These are phyloP conservation scores for Protosalanx chinensis DNA, from an alignment of 2,797 vertebrate species.

Conservation along the genomic window DNA sequence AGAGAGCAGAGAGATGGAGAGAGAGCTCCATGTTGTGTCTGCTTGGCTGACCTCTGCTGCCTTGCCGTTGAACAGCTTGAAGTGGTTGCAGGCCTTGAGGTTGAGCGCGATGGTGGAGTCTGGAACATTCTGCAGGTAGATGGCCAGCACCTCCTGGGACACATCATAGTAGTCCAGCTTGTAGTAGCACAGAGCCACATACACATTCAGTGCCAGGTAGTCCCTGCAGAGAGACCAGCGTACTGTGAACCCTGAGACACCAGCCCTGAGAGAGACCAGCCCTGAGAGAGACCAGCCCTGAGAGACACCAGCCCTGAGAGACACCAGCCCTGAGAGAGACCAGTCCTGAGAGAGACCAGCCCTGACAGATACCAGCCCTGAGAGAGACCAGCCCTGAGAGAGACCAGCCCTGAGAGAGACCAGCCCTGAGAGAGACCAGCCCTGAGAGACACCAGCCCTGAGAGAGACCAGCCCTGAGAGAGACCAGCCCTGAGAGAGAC, in stretches of 20 bases:
- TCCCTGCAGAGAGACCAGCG: conserved; percentile 76
- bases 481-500: too few species aligned
- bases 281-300: too few species aligned
- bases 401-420: too few species aligned
- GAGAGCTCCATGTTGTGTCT: neutral
- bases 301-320: too few species aligned
- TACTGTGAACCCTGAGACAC: neutral
- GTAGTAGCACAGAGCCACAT: conserved; percentile 97
- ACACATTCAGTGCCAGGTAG: conserved; percentile 93
- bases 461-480: too few species aligned
- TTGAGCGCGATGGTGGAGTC: conserved; percentile 97
- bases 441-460: too few species aligned
- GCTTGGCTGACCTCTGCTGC: conserved; percentile 86
- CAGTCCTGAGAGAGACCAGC: too few species aligned
- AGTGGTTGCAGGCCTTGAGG: conserved; percentile 97
- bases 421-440: too few species aligned
- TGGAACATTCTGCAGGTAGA: conserved; percentile 92
- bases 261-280: neutral
- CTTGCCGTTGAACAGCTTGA: conserved; percentile 93
- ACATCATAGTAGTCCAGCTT: conserved; percentile 98
- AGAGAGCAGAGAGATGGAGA: too few species aligned
- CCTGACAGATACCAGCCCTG: too few species aligned
- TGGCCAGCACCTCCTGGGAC: conserved; percentile 92
- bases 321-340: too few species aligned
- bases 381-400: too few species aligned